These are phyloP conservation scores for Leptopilina drosophilae DNA, from an alignment of 2,888 invertebrate genomes.

Conservation along the genomic window DNA sequence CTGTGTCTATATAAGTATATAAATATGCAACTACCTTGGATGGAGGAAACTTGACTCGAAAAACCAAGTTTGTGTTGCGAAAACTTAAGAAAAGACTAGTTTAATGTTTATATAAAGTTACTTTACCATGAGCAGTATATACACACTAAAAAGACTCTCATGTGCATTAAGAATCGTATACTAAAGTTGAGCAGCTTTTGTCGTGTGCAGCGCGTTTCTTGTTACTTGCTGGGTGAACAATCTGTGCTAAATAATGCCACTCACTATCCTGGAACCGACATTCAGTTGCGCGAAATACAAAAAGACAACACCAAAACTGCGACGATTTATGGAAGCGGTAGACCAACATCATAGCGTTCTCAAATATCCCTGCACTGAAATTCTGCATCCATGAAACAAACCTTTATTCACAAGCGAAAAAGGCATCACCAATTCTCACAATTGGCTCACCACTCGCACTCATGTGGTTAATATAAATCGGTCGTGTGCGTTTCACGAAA, in stretches of 20 bases:
- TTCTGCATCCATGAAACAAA: conserved; percentile 19
- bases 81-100: conserved; percentile 4
- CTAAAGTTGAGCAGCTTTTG: conserved; percentile 20
- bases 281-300: conserved; percentile 4
- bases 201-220: conserved; percentile 26
- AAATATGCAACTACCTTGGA: not conserved
- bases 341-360: conserved; percentile 5
- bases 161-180: conserved; percentile 4
- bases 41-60: not conserved
- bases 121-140: not conserved
- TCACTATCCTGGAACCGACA: conserved; percentile 32
- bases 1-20: not conserved
- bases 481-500: no score
- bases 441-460: not conserved
- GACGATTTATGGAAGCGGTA: conserved; percentile 30
- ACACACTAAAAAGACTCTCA: not conserved
- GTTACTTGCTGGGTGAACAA: conserved; percentile 13
- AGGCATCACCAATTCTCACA: not conserved
- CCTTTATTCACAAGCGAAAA: not conserved
- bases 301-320: conserved; percentile 21
- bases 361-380: conserved; percentile 16
- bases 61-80: not conserved
- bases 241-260: conserved; percentile 38
- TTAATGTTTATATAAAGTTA: conserved; percentile 8
- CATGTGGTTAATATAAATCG: not conserved